These are phyloP conservation scores for Eueremaeus valkanovi DNA, from an alignment of 2,888 invertebrate genomes.

Conservation along the genomic window DNA sequence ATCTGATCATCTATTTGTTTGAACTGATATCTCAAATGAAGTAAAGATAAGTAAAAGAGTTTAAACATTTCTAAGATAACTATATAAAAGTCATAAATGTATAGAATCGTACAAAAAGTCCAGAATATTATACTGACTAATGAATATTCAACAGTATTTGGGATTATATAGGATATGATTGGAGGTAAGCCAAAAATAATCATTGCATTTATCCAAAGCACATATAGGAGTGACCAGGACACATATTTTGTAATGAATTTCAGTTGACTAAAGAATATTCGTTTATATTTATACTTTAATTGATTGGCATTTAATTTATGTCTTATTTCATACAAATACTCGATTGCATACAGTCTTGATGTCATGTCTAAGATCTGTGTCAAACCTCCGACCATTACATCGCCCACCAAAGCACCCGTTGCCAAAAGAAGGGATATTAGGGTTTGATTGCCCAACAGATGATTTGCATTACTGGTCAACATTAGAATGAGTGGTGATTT, in stretches of 20 bases:
- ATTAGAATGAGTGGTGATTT: not conserved
- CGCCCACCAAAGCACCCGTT: not conserved
- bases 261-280: not conserved
- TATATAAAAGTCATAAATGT: not conserved
- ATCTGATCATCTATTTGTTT: not conserved
- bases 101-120: not conserved
- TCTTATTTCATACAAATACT: constrained; percentile 8
- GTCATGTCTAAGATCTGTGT: not conserved
- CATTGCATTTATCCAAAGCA: not conserved
- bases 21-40: not conserved
- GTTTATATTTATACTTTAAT: not conserved
- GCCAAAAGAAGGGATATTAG: not conserved
- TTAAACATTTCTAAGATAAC: not conserved
- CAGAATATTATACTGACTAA: not conserved
- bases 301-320: no score
- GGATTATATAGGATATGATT: not conserved
- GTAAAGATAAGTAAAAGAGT: not conserved
- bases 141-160: not conserved
- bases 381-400: not conserved
- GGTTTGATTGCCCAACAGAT: not conserved
- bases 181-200: not conserved
- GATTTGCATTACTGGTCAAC: not conserved
- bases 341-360: not conserved
- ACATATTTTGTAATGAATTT: not conserved
- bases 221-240: not conserved